Evolutionary conservation across 2,113 vertebrate species (phyloP).

Genomic region (Gobio gobio): DNA sequence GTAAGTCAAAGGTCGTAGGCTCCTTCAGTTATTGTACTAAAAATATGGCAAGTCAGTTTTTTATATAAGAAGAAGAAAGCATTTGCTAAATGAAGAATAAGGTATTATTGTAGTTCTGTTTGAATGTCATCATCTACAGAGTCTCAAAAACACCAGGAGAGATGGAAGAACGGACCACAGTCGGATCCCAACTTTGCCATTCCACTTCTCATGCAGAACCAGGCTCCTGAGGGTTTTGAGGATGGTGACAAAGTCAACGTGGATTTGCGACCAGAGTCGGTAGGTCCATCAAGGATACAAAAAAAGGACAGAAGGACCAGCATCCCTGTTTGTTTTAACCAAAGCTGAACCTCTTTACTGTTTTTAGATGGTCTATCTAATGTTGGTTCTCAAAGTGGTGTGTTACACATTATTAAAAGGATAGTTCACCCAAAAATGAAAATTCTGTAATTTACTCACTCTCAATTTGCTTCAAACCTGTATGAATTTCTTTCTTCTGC

Average conservation of each 20-base stretch:
- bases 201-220: conserved; percentile 86
- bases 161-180: conserved; percentile 76
- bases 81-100: background rate
- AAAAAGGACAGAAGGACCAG: background rate
- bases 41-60: background rate
- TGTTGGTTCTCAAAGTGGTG: background rate
- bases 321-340: background rate
- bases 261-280: conserved; percentile 79
- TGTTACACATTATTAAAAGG: background rate
- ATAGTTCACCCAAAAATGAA: no score
- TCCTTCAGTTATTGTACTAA: background rate
- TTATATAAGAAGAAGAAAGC: background rate
- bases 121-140: conserved; percentile 67
- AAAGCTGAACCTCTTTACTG: background rate
- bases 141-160: conserved; percentile 82
- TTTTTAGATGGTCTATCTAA: background rate
- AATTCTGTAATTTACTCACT: no score
- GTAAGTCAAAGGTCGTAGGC: background rate
- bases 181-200: conserved; percentile 75
- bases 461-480: no score
- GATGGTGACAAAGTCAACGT: conserved; percentile 79
- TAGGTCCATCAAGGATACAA: conserved; percentile 61
- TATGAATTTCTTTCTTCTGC: no score
- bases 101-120: background rate
- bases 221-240: conserved; percentile 77